phyloP scores from a whole-genome alignment of 2,113 vertebrate genomes.

The Brienomyrus brachyistius region DNA sequence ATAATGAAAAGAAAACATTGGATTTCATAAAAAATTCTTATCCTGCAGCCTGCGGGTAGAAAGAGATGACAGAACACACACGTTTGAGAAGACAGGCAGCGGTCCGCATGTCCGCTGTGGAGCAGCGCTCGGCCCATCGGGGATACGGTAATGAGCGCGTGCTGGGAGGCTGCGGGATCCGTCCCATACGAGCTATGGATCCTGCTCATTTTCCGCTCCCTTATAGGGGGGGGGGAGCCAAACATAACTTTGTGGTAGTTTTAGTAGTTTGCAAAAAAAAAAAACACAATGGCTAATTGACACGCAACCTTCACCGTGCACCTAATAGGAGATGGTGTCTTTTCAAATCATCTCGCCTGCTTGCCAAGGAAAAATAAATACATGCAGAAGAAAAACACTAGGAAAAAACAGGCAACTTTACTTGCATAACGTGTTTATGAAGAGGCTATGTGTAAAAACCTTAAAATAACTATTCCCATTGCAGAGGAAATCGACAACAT shows the following conservation, averaged over 20 bases:
- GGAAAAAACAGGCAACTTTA: conserved; percentile 3
- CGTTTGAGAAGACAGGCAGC: not conserved
- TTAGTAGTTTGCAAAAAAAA: not conserved
- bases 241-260: not conserved
- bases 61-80: not conserved
- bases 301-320: not conserved
- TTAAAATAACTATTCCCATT: conserved; percentile 31
- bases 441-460: conserved; percentile 27
- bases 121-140: not conserved
- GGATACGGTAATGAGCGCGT: not conserved
- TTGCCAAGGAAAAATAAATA: conserved; percentile 23
- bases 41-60: not conserved
- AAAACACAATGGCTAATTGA: not conserved
- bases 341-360: conserved; percentile 21
- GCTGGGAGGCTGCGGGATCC: not conserved
- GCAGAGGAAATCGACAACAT: conserved; percentile 31
- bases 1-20: not conserved
- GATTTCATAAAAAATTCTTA: not conserved
- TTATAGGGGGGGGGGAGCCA: not conserved
- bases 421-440: conserved; percentile 32
- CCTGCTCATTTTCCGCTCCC: not conserved
- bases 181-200: not conserved
- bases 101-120: not conserved
- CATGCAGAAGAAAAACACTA: conserved; percentile 6
- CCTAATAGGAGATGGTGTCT: conserved; percentile 16